A percentile compares a stretch with the other conserved stretches of the same genome.
phyloP scores from a whole-genome alignment of 2,797 vertebrate genomes.

The Lateolabrax maculatus region DNA sequence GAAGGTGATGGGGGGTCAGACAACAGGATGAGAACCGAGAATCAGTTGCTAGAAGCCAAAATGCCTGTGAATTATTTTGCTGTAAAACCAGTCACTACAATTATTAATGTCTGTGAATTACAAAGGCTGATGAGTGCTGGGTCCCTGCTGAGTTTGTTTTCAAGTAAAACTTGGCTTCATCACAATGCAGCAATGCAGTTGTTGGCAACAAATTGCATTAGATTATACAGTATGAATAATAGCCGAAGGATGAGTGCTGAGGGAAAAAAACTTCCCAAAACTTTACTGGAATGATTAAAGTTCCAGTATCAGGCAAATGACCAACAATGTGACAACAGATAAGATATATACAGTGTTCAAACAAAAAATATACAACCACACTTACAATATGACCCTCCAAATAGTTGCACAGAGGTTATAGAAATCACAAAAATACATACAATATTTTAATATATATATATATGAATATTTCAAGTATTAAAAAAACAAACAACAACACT shows the following conservation, averaged over 20 bases:
- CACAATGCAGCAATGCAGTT: no score
- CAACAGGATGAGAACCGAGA: background rate
- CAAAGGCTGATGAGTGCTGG: background rate
- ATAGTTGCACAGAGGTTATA: background rate
- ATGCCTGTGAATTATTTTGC: background rate
- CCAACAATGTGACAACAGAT: background rate
- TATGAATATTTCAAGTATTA: background rate
- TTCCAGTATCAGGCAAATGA: background rate
- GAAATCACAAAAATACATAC: background rate
- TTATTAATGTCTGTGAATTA: background rate
- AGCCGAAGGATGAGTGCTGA: background rate
- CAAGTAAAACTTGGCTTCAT: background rate
- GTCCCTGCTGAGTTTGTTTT: conserved; percentile 14
- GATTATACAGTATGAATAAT: background rate
- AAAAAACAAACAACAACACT: background rate
- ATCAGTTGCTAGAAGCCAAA: background rate
- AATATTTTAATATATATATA: background rate
- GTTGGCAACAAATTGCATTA: conserved; percentile 8
- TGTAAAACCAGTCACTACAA: background rate
- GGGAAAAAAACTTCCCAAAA: background rate
- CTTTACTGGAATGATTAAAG: background rate
- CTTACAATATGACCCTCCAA: background rate
- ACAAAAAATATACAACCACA: background rate
- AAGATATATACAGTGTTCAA: background rate
- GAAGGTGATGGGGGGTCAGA: background rate